phyloP scores from a whole-genome alignment of 2,888 invertebrate genomes.

The Pterobdella sp. region DNA sequence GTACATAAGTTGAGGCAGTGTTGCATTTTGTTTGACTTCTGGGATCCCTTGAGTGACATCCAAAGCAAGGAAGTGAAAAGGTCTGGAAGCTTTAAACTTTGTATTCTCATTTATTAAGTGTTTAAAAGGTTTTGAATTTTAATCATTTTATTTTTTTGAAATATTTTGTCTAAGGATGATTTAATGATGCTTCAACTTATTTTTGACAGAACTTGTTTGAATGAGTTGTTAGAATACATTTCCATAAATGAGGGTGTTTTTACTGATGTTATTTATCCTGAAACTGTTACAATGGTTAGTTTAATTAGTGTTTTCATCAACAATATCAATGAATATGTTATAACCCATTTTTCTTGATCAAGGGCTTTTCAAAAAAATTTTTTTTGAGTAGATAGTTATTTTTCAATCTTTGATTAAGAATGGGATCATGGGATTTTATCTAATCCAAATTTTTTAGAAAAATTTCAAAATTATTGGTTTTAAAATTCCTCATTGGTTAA shows the following conservation, averaged over 20 bases:
- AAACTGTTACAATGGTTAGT: slow-evolving; percentile 94
- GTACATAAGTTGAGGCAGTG: slow-evolving; percentile 95
- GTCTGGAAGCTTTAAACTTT: slow-evolving; percentile 80
- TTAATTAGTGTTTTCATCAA: not conserved
- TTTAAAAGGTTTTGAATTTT: slow-evolving; percentile 59
- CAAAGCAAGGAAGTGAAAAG: slow-evolving; percentile 99
- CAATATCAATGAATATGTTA: not conserved
- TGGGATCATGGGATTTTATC: too few species aligned
- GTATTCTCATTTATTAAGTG: slow-evolving; percentile 90
- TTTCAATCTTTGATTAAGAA: too few species aligned
- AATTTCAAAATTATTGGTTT: too few species aligned
- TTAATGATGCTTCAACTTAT: not conserved
- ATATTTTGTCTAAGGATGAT: not conserved
- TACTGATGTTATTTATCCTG: slow-evolving; percentile 92
- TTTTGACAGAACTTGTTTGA: slow-evolving; percentile 63
- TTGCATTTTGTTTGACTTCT: slow-evolving; percentile 96
- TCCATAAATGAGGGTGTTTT: slow-evolving; percentile 81
- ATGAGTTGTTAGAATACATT: slow-evolving; percentile 94
- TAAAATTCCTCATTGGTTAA: too few species aligned
- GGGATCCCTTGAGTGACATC: slow-evolving; percentile 87
- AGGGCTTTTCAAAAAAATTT: too few species aligned
- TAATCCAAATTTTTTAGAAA: too few species aligned
- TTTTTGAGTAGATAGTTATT: too few species aligned
- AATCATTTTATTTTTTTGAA: not conserved
- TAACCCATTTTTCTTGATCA: too few species aligned